Conservation (phyloP, 1,140 invertebrate species). For the Procambarus virginalis region DNA sequence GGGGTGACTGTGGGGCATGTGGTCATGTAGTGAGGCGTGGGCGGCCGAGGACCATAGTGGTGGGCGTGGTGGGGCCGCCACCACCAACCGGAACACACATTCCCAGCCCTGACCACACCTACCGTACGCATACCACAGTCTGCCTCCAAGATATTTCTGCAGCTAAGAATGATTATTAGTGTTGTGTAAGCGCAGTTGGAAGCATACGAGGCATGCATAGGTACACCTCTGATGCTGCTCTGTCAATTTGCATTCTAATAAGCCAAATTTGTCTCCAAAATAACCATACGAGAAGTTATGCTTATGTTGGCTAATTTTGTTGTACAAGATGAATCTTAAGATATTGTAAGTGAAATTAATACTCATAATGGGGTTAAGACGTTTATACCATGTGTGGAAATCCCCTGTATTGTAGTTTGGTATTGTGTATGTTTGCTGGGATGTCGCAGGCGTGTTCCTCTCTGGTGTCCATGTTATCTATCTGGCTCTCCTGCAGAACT, state of each 20-base stretch:
- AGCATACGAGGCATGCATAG: too few relatives aligned
- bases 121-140: background rate
- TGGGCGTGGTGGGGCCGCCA: background rate
- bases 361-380: background rate
- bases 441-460: background rate
- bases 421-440: too few relatives aligned
- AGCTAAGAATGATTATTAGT: too few relatives aligned
- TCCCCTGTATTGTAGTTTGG: too few relatives aligned
- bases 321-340: background rate
- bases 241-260: too few relatives aligned
- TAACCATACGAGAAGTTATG: too few relatives aligned
- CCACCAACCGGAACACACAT: conserved; percentile 14
- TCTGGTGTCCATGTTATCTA: background rate
- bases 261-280: too few relatives aligned
- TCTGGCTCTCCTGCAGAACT: background rate
- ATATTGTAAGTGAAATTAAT: background rate
- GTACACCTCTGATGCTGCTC: too few relatives aligned
- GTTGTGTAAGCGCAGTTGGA: too few relatives aligned
- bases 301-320: background rate
- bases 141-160: background rate
- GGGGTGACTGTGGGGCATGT: background rate
- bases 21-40: conserved; percentile 21
- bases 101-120: conserved; percentile 27
- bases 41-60: background rate
- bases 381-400: background rate